These are phyloP conservation scores for Fundulus diaphanus DNA, from an alignment of 2,797 vertebrate species.

Conservation along the genomic window DNA sequence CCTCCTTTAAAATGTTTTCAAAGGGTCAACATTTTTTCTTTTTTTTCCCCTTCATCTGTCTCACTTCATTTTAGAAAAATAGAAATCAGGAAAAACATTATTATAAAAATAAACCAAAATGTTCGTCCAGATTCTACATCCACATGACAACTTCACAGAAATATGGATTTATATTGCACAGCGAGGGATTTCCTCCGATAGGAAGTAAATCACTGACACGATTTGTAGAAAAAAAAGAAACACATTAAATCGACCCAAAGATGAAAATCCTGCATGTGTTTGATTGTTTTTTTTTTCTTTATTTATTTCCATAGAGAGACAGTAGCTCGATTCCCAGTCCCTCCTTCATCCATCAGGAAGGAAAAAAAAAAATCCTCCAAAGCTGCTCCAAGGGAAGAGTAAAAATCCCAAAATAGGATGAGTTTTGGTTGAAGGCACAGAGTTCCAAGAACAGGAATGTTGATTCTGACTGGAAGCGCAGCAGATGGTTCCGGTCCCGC, in stretches of 20 bases:
- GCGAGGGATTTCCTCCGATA: constrained; percentile 65
- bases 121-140: constrained; percentile 64
- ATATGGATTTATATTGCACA: constrained; percentile 77
- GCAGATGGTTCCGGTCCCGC: constrained; percentile 33
- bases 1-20: constrained; percentile 16
- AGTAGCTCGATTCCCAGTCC: constrained; percentile 38
- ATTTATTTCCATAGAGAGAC: constrained; percentile 38
- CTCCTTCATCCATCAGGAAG: constrained; percentile 43
- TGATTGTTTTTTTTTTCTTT: neutral
- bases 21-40: neutral
- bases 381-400: constrained; percentile 18
- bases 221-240: constrained; percentile 42
- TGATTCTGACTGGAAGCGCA: constrained; percentile 41
- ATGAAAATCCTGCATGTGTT: constrained; percentile 33
- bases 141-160: constrained; percentile 69
- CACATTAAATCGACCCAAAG: constrained; percentile 37
- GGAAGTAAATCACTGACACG: constrained; percentile 63
- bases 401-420: constrained; percentile 30
- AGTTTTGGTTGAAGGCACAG: constrained; percentile 80
- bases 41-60: constrained; percentile 16
- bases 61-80: constrained; percentile 79
- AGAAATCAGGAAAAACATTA: constrained; percentile 76
- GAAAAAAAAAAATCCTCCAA: constrained; percentile 18
- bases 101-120: constrained; percentile 82
- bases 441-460: constrained; percentile 52